These are phyloP conservation scores for Morelia viridis DNA, from an alignment of 2,797 vertebrate genomes.

Conservation along the genomic window DNA sequence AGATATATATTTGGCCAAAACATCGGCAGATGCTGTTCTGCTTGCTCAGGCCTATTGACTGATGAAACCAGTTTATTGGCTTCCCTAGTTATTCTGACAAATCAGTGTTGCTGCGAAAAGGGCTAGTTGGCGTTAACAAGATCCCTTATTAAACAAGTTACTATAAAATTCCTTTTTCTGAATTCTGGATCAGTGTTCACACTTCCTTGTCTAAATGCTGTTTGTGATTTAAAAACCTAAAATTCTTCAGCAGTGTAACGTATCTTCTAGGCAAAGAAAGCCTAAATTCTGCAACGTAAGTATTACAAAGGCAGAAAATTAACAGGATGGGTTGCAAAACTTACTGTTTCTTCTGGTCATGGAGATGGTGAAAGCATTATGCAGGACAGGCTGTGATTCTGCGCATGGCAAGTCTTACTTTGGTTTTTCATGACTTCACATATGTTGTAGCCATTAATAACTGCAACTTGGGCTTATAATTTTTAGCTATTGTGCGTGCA, in stretches of 20 bases:
- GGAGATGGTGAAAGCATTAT: background rate
- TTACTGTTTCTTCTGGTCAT: background rate
- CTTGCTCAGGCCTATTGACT: background rate
- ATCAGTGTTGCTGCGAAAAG: slow-evolving; percentile 1
- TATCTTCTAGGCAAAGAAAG: background rate
- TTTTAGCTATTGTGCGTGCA: background rate
- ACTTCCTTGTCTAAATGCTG: background rate
- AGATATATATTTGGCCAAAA: background rate
- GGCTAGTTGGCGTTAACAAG: background rate
- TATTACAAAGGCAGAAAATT: background rate
- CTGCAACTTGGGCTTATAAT: background rate
- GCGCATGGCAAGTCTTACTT: background rate
- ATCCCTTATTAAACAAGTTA: background rate
- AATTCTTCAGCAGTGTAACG: background rate
- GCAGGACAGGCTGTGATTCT: background rate
- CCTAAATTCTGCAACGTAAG: background rate
- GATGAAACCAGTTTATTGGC: background rate
- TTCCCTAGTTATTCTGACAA: slow-evolving; percentile 14
- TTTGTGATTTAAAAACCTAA: background rate
- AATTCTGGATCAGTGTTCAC: background rate
- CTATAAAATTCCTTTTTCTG: background rate
- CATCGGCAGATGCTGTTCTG: background rate
- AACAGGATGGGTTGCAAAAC: background rate
- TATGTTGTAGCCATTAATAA: background rate
- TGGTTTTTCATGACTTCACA: background rate